Evolutionary conservation across 2,888 invertebrate species (phyloP).

Genomic region (Caenorhabditis drosophilae): DNA sequence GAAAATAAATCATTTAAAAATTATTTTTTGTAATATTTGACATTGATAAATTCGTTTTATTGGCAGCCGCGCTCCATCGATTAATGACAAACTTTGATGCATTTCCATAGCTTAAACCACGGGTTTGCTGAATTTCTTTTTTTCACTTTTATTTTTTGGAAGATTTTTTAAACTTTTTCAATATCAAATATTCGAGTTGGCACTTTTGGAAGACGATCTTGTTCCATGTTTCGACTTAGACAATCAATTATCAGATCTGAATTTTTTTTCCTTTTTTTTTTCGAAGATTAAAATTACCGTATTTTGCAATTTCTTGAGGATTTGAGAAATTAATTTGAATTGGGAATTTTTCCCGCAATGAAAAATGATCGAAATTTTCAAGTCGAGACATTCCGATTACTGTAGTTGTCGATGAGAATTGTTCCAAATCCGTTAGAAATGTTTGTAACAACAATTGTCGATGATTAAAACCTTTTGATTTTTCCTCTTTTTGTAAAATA

Average conservation of each 20-base stretch:
- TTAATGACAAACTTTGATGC: conserved; percentile 34
- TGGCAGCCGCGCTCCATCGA: conserved; percentile 39
- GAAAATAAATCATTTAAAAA: background rate
- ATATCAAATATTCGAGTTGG: conserved; percentile 26
- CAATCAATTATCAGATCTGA: conserved; percentile 25
- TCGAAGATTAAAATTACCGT: no score
- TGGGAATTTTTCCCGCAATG: conserved; percentile 17
- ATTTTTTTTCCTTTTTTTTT: no score
- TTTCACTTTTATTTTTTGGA: background rate
- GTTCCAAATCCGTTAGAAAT: conserved; percentile 19
- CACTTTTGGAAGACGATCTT: conserved; percentile 31
- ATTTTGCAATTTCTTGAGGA: conserved; percentile 11
- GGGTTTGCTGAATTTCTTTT: conserved; percentile 11
- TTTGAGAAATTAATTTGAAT: conserved; percentile 11
- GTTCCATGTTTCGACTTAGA: conserved; percentile 23
- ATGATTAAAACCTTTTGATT: conserved; percentile 5
- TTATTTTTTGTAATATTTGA: background rate
- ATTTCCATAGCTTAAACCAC: conserved; percentile 14
- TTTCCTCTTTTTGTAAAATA: conserved; percentile 19
- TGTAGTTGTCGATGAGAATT: conserved; percentile 12
- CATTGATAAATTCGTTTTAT: conserved; percentile 19
- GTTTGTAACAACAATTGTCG: conserved; percentile 17
- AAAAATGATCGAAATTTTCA: conserved; percentile 15
- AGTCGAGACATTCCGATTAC: conserved; percentile 22
- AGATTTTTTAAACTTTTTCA: conserved; percentile 17